Conservation (phyloP, 2,888 invertebrate species). For the Hydrotaea diabolus region DNA sequence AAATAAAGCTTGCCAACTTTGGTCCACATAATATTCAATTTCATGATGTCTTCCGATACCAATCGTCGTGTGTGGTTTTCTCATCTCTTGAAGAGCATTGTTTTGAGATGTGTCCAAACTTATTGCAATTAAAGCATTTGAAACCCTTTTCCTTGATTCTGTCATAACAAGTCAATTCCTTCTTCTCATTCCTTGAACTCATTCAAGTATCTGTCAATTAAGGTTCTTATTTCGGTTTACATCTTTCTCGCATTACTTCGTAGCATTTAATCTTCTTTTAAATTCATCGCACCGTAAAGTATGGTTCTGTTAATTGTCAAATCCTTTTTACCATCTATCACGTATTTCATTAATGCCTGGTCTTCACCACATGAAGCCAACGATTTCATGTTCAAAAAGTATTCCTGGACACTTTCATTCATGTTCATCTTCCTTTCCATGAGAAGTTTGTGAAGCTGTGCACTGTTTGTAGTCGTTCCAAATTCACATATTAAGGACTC, state of each 20-base stretch:
- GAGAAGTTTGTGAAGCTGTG: too few relatives aligned
- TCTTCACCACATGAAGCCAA: neutral
- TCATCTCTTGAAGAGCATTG: neutral
- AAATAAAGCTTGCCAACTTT: neutral
- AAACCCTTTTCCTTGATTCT: neutral
- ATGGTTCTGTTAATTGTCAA: neutral
- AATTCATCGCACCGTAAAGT: neutral
- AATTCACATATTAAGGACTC: conserved; percentile 22
- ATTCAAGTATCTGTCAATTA: neutral
- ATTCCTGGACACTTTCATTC: too few relatives aligned
- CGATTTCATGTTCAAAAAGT: too few relatives aligned
- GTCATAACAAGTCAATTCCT: neutral
- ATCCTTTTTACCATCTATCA: neutral
- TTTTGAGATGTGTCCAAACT: neutral
- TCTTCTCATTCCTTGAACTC: conserved; percentile 58
- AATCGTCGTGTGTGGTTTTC: neutral
- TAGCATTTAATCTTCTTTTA: neutral
- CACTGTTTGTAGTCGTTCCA: neutral
- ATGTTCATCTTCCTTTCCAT: too few relatives aligned
- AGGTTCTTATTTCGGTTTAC: neutral
- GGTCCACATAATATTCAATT: neutral
- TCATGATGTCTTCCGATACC: neutral
- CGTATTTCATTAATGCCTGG: neutral
- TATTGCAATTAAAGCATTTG: too few relatives aligned
- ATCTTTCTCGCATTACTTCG: neutral